These are phyloP conservation scores for Lates japonicus DNA, from an alignment of 2,797 vertebrate genomes.

Conservation along the genomic window DNA sequence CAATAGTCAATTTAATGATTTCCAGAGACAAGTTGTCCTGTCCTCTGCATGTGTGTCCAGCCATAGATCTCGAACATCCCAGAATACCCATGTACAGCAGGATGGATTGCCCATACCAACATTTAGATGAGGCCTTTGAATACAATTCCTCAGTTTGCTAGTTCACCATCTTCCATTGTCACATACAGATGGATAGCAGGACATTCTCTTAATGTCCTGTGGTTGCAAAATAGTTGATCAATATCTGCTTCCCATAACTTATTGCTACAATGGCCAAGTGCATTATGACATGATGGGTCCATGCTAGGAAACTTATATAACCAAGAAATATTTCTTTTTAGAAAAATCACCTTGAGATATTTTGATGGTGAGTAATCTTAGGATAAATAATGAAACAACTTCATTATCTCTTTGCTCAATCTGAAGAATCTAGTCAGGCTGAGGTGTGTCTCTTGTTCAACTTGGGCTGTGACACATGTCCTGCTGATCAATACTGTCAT, in stretches of 20 bases:
- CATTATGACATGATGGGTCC: not conserved
- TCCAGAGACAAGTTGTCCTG: not conserved
- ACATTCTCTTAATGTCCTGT: constrained; percentile 35
- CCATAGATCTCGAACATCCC: constrained; percentile 1
- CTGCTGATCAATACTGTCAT: constrained; percentile 89
- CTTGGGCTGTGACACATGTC: constrained; percentile 82
- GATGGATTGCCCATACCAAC: not conserved
- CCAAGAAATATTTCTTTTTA: not conserved
- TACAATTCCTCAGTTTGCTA: not conserved
- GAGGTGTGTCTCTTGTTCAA: constrained; percentile 37
- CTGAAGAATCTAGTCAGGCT: constrained; percentile 76
- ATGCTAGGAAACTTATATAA: not conserved
- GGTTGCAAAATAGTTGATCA: constrained; percentile 33
- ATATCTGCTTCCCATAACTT: constrained; percentile 11
- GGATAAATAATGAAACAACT: not conserved
- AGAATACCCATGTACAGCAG: constrained; percentile 1
- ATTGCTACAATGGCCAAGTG: not conserved
- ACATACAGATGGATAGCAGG: constrained; percentile 14
- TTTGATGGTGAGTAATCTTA: not conserved
- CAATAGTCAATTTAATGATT: not conserved
- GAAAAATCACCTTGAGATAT: not conserved
- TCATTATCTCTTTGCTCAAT: constrained; percentile 28
- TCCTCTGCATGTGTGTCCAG: not conserved
- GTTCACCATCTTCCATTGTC: not conserved
- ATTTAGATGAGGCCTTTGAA: constrained; percentile 19